phyloP scores from a whole-genome alignment of 1,140 invertebrate species.

The Drosophila malerkotliana region DNA sequence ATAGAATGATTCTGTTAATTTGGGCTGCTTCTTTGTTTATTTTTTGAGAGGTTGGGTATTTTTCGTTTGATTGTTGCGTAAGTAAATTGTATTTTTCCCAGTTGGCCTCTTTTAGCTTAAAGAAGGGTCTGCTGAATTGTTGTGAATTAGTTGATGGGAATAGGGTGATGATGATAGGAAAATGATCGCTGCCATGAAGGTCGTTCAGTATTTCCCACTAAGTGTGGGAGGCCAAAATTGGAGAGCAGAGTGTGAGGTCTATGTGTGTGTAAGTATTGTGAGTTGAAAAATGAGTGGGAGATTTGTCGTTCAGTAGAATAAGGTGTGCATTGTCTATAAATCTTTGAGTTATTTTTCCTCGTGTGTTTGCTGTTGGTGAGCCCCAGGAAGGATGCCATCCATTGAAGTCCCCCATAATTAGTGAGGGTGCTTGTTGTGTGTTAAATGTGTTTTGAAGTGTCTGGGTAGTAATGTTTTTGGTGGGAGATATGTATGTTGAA shows the following conservation, averaged over 20 bases:
- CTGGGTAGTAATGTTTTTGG: conserved; percentile 10
- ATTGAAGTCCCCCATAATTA: conserved; percentile 6
- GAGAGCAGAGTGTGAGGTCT: no score
- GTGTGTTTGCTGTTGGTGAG: conserved; percentile 12
- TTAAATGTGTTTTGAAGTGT: conserved; percentile 12
- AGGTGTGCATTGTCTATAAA: conserved; percentile 10
- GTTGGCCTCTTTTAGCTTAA: conserved; percentile 20
- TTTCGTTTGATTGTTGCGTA: conserved; percentile 7
- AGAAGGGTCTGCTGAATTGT: conserved; percentile 3
- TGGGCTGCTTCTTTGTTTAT: conserved; percentile 14
- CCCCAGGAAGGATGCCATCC: conserved; percentile 6
- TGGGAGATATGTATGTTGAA: conserved; percentile 12
- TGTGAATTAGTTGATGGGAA: conserved; percentile 9
- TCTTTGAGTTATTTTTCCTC: conserved; percentile 8
- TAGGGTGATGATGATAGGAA: conserved; percentile 34
- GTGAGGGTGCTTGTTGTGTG: background rate
- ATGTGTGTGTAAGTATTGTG: no score
- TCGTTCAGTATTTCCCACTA: conserved; percentile 34
- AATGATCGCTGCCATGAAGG: conserved; percentile 24
- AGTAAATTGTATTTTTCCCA: conserved; percentile 4
- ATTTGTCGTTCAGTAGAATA: conserved; percentile 16
- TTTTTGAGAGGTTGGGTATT: background rate
- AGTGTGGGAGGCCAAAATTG: conserved; percentile 4
- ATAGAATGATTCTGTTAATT: conserved; percentile 20
- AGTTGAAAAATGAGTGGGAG: no score